Evolutionary conservation across 1,140 invertebrate genomes (phyloP).

Genomic region (Agrypnia vestita): DNA sequence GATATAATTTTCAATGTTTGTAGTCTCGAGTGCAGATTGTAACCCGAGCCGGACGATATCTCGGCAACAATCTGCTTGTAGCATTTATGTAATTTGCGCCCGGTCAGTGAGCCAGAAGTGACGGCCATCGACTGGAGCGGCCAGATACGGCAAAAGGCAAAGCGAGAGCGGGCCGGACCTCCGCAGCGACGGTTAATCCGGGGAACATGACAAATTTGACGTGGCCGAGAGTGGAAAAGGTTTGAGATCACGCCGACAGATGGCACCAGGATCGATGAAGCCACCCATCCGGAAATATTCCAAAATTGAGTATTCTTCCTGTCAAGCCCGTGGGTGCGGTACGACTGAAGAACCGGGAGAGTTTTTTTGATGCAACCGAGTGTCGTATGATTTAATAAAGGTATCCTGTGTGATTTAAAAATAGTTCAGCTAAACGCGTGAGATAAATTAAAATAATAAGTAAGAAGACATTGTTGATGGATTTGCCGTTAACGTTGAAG

Average conservation of each 20-base stretch:
- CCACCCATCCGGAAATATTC: conserved; percentile 47
- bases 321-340: too few species aligned
- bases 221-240: conserved; percentile 18
- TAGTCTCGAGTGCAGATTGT: conserved; percentile 16
- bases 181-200: conserved; percentile 45
- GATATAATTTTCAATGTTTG: conserved; percentile 27
- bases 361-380: too few species aligned
- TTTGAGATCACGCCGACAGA: conserved; percentile 24
- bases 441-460: too few species aligned
- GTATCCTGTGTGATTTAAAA: too few species aligned
- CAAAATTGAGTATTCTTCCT: too few species aligned
- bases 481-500: too few species aligned
- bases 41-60: conserved; percentile 13
- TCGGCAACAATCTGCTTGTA: conserved; percentile 3
- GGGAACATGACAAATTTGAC: conserved; percentile 56
- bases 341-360: too few species aligned
- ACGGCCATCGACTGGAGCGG: neutral
- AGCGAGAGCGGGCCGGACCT: conserved; percentile 3
- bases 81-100: conserved; percentile 46
- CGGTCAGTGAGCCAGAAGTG: conserved; percentile 35
- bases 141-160: neutral
- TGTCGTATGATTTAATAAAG: too few species aligned
- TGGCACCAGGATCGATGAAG: conserved; percentile 50
- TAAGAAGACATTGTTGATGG: too few species aligned
- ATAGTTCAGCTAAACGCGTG: too few species aligned